Base-by-base conservation (phyloP, 2,113 vertebrate genomes). In the Cercocebus atys region DNA sequence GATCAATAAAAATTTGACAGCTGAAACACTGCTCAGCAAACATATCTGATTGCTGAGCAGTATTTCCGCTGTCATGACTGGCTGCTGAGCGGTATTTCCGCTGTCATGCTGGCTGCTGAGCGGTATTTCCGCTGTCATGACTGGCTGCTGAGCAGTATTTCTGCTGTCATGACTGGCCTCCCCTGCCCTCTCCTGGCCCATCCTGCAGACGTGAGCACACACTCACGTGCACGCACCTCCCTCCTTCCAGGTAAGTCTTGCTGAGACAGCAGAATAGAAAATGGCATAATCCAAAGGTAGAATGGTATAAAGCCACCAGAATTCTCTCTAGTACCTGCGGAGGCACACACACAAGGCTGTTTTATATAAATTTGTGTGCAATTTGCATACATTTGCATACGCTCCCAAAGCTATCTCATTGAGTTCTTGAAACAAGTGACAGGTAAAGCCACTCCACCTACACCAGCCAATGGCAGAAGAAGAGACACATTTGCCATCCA, bases 331-430 rank as follows among this genome's bases (percentile, higher is more conserved):
- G 92, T 85, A 94, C 96, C 59, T 52, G 90, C 9, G 0, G 89
- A 79, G 95, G 92, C 78, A 22, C 59, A 32, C 6, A 0, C 5
- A 0, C 7, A 66, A 81, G 81, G 59, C 85, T 96, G 81, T 92
- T 97, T 95, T 82, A 73, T 88, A 27, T 22, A 23, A 3, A 73
- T 95, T 95, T 84, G 78, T 35, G 18, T 96, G 35, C 40, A 0
- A 90, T 96, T 96, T 97, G 80, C 96, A 97, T 97, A 88, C 0
- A 96, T 97, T 79, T 98, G 87, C 97, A 86, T 97, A 20, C 2
- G 9, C 27, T 73, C n/a, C 83, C 81, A n/a, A 92, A 97, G 52
- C 50, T 47, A 0, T n/a, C 68, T 75, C 38, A 32, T 64, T 0
- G 32, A 73, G 76, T 95, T 97, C 90, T 30, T 9, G 16, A 83